Conservation (phyloP, 2,113 vertebrate species). For the Malurus cyaneus region DNA sequence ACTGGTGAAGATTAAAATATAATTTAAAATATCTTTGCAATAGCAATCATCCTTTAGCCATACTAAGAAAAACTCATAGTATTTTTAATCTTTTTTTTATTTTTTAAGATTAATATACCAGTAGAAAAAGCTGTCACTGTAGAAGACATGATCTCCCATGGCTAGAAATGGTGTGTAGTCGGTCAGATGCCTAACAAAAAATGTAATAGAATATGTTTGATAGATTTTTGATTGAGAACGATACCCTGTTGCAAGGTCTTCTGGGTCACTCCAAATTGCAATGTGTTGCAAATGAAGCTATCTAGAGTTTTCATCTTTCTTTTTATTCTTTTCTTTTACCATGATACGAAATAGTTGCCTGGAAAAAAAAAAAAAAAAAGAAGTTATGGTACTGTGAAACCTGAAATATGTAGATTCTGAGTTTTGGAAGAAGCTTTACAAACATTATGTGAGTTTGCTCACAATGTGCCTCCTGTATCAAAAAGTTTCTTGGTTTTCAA, state of each 20-base stretch:
- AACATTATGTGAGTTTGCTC: not conserved
- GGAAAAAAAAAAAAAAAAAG: not conserved
- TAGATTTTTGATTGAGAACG: not conserved
- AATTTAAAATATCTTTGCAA: not conserved
- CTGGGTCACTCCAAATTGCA: not conserved
- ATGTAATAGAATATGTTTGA: not conserved
- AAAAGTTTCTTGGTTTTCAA: not conserved
- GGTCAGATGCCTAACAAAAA: not conserved
- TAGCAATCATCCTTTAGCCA: not conserved
- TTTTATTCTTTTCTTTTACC: too few relatives aligned
- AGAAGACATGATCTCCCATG: not conserved
- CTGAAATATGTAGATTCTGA: not conserved
- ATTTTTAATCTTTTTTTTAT: not conserved
- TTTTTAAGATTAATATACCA: not conserved
- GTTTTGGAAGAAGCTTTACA: not conserved
- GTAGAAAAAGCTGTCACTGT: not conserved
- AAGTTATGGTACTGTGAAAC: not conserved
- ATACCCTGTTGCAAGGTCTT: not conserved
- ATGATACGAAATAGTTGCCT: not conserved
- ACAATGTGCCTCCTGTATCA: not conserved
- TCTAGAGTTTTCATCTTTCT: not conserved
- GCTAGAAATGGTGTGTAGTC: not conserved
- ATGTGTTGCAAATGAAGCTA: not conserved
- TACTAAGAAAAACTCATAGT: not conserved
- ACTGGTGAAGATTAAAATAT: not conserved